A percentile compares a stretch with the other conserved stretches of the same genome.
These are phyloP conservation scores for Myiagra hebetior DNA, from an alignment of 2,113 vertebrate genomes.

Conservation along the genomic window DNA sequence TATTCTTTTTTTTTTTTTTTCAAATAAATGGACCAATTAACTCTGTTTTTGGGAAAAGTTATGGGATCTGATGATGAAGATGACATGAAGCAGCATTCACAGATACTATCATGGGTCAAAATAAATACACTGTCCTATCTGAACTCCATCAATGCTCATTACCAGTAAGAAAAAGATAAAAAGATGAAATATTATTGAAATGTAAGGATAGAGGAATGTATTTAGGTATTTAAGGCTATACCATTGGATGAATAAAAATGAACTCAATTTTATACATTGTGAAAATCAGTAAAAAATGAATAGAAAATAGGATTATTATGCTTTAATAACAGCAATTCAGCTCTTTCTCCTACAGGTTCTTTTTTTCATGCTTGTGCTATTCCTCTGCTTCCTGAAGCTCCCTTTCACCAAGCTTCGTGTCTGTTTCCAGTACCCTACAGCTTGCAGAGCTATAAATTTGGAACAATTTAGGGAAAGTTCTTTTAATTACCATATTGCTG, in stretches of 20 bases:
- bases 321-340: not conserved
- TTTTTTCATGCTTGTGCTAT: not conserved
- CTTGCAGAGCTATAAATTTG: not conserved
- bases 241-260: not conserved
- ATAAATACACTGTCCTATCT: not conserved
- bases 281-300: not conserved
- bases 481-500: not conserved
- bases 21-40: not conserved
- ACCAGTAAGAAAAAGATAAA: not conserved
- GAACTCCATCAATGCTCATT: not conserved
- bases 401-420: not conserved
- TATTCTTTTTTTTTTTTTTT: accelerated
- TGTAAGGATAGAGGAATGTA: not conserved
- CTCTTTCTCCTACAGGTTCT: not conserved
- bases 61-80: not conserved
- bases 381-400: not conserved
- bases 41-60: not conserved
- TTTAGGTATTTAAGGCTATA: not conserved
- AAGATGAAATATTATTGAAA: not conserved
- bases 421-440: not conserved
- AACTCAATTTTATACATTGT: not conserved
- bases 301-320: not conserved
- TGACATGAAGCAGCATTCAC: not conserved
- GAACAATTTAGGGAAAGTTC: not conserved
- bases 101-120: not conserved